Evolutionary conservation across 2,113 vertebrate species (phyloP).

Genomic region (Diadophis punctatus): DNA sequence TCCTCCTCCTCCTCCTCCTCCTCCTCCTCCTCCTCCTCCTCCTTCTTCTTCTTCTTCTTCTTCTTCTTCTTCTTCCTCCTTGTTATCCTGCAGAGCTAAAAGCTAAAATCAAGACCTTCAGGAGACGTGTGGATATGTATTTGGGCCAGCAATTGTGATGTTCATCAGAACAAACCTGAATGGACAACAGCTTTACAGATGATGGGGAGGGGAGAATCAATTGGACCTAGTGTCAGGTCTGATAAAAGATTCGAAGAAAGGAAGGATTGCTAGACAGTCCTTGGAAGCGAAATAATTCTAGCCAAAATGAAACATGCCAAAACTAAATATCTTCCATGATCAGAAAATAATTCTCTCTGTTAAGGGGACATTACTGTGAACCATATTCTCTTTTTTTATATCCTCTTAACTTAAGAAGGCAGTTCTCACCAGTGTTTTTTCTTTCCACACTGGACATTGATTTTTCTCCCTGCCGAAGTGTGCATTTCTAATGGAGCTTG

Average conservation of each 20-base stretch:
- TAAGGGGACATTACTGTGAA: constrained; percentile 41
- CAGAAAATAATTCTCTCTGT: constrained; percentile 44
- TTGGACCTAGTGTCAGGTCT: constrained; percentile 46
- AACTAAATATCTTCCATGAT: constrained; percentile 32
- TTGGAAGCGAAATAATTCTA: constrained; percentile 37
- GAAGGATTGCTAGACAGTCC: constrained; percentile 40
- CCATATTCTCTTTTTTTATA: constrained; percentile 42
- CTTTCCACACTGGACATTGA: constrained; percentile 60
- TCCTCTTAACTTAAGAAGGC: constrained; percentile 40
- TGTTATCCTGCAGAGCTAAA: constrained; percentile 29
- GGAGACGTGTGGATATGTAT: constrained; percentile 23
- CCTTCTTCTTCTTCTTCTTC: too few relatives aligned
- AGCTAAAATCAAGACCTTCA: constrained; percentile 13
- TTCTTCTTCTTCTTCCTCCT: neutral
- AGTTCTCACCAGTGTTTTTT: constrained; percentile 30
- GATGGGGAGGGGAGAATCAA: constrained; percentile 43
- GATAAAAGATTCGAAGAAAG: constrained; percentile 56
- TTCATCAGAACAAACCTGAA: constrained; percentile 52
- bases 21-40: too few relatives aligned
- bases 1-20: too few relatives aligned
- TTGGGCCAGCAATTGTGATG: constrained; percentile 4
- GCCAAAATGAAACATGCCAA: constrained; percentile 42
- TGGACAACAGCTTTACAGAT: constrained; percentile 47
- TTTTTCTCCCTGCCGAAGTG: constrained; percentile 57
- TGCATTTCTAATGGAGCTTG: constrained; percentile 68